Base-by-base conservation (phyloP, 1,140 invertebrate species). In the Drosophila pachea region DNA sequence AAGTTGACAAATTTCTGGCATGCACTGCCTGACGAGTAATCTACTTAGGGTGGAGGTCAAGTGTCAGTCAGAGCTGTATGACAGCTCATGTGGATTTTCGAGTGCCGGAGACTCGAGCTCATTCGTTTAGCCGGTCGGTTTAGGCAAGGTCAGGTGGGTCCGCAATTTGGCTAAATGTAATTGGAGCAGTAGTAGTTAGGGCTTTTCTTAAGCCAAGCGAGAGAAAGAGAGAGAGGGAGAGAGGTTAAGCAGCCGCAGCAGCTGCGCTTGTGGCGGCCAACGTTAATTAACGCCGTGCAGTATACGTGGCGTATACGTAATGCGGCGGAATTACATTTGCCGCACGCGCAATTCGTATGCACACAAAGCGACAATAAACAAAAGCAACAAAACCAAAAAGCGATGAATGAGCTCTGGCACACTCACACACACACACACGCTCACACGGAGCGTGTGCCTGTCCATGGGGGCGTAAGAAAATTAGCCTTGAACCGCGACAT, bases 401-500 rank as follows among this genome's bases (percentile, higher is more conserved):
- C 70, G 55, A 61, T 68, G 74, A 77, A 77, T 73, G 69, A 38
- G 45, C 45, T 32, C 55, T 47, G 40, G 31, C 38, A 50, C 36
- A 48, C 47, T 59, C 47, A 52, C 48, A 40, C 54, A 35, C 59
- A 54, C 43, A 49, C 8, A 45, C 6, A 45, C 43, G 22, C 12
- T 43, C 22, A 52, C 22, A 47, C 36, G 64, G 9, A 38, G 35
- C 22, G 32, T 45, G 32, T 65, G 43, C 9, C 43, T 48, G 66
- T 55, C 50, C 73, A 79, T 70, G 70, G 74, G 70, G 63, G 71
- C 78, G 71, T 52, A 68, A 74, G 81, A 69, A 84, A 86, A 86
- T 84, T 84, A 86, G 81, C 79, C 79, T 84, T 84, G 79, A 84
- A 84, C 79, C 81, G 73, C 66, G 60, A 76, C 76, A 84, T 84